Base-by-base conservation (phyloP, 2,888 invertebrate species). In the Pecten maximus region DNA sequence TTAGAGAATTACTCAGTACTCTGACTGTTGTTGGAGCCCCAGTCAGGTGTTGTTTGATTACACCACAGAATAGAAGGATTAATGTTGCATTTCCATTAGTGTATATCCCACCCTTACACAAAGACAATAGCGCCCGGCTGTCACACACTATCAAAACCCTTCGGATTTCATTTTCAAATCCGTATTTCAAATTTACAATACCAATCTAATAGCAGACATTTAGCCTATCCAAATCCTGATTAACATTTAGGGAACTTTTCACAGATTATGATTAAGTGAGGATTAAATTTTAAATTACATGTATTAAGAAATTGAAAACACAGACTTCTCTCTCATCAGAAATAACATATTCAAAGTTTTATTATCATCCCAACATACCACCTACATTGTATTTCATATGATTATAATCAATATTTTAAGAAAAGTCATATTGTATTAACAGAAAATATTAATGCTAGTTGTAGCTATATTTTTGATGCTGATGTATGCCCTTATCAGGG, bases 201-300 rank as follows among this genome's bases (percentile, higher is more conserved):
- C 74, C 74, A 35, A 28, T 74, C 23, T 35, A 74, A 74, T 6
- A 35, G 74, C 74, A 74, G 74, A 74, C 74, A 35, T 74, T 74
- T 74, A 74, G 74, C 74, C 74, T 74, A 35, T 74, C 74, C 74
- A 74, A 74, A 74, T 74, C 74, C 74, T 74, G 28, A 74, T 74
- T 74, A 74, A 74, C 15, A 74, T 74, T 74, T 35, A 74, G 23
- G 74, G 74, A 74, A 74, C 74, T 74, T 74, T 74, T 74, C 74
- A 28, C 3, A 12, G 74, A 28, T 74, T 74, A 74, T 28, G 74
- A 74, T 74, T 74, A 74, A 28, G 35, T 28, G 10, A 74, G 35
- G 74, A 74, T 74, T 74, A 74, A 8, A 74, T 35, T 74, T 74
- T 2, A 74, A 35, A 74, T 74, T 74, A 74, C 28, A 28, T 35